Conservation (phyloP, 2,797 vertebrate genomes). For the Loriculus beryllinus region DNA sequence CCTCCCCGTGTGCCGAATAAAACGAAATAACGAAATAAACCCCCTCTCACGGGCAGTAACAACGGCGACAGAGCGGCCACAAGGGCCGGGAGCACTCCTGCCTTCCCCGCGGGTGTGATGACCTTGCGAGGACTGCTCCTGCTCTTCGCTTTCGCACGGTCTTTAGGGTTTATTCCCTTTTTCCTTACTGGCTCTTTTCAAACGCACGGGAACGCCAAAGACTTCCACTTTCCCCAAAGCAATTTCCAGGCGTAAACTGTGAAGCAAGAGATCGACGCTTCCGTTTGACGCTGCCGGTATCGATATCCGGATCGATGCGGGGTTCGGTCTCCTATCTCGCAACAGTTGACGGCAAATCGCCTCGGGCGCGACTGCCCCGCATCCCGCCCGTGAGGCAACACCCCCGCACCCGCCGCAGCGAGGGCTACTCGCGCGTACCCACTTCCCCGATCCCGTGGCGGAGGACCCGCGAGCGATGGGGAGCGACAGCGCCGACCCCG, state of each 20-base stretch:
- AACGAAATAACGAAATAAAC: background rate
- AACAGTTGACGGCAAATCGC: background rate
- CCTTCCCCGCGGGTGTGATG: background rate
- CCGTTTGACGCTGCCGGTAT: background rate
- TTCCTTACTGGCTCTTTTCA: background rate
- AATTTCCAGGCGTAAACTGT: background rate
- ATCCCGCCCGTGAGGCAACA: background rate
- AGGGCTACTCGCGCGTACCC: background rate
- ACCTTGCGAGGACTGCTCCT: conserved; percentile 49
- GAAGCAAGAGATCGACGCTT: background rate
- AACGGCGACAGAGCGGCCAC: background rate
- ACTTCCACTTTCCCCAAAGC: background rate
- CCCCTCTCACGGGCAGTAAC: background rate
- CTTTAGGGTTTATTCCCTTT: background rate
- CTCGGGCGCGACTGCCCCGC: background rate
- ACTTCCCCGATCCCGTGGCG: background rate
- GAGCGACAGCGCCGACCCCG: background rate
- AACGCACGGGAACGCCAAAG: background rate
- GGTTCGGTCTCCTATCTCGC: background rate
- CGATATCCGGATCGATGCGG: background rate
- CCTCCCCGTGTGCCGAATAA: background rate
- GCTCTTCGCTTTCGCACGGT: background rate
- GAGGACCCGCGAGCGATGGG: background rate
- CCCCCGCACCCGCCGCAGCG: background rate
- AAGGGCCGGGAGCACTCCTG: background rate